phyloP scores from a whole-genome alignment of 2,888 invertebrate species.

The Trichacis sp. region DNA sequence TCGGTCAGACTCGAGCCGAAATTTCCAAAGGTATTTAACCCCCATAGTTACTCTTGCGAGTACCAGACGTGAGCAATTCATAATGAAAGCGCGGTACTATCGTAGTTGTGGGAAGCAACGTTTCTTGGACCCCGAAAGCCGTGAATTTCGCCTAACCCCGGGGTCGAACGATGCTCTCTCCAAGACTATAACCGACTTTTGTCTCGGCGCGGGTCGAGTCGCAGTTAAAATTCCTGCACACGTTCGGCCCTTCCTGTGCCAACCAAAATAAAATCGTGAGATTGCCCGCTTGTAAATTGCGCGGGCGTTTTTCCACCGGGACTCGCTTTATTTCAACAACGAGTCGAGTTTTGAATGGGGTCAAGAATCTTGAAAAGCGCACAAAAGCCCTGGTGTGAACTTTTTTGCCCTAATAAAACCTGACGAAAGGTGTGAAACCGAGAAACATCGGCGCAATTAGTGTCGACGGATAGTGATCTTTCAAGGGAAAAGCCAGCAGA shows the following conservation, averaged over 20 bases:
- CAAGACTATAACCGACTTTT: slow-evolving; percentile 29
- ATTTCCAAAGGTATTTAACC: slow-evolving; percentile 43
- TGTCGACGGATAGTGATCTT: slow-evolving; percentile 43
- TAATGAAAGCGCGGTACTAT: slow-evolving; percentile 42
- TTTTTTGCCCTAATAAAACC: too few relatives aligned
- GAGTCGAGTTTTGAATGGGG: neutral
- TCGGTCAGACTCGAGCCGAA: slow-evolving; percentile 46
- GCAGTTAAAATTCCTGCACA: slow-evolving; percentile 32
- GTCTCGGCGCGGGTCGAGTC: slow-evolving; percentile 20
- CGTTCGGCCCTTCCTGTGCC: slow-evolving; percentile 23
- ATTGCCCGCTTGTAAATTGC: neutral
- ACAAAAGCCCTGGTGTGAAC: neutral
- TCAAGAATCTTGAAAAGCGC: neutral
- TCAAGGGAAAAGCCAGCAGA: slow-evolving; percentile 36
- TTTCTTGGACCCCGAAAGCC: slow-evolving; percentile 25
- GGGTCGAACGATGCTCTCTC: too few relatives aligned
- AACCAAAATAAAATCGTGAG: neutral
- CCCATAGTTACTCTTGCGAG: slow-evolving; percentile 42
- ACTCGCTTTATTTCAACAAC: neutral
- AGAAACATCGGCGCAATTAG: slow-evolving; percentile 44
- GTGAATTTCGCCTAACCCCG: slow-evolving; percentile 16
- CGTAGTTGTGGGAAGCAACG: slow-evolving; percentile 27
- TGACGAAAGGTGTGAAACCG: slow-evolving; percentile 41
- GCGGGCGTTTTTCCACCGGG: neutral
- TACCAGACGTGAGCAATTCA: slow-evolving; percentile 50